A percentile compares a stretch with the other conserved stretches of the same genome.
Conservation (phyloP, 2,888 invertebrate species). For the Pecten maximus region DNA sequence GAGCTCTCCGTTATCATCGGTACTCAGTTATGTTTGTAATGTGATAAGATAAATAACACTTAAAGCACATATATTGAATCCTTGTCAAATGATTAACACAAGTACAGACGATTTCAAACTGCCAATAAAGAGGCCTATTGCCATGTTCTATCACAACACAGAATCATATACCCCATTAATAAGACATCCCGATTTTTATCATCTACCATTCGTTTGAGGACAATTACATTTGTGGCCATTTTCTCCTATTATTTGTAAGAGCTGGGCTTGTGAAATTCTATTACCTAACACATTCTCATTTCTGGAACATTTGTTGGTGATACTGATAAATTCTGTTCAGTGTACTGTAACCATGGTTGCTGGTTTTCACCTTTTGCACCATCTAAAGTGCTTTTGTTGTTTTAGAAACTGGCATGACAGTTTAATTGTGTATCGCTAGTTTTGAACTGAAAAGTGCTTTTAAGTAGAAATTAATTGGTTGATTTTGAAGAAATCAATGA, state of each 20-base stretch:
- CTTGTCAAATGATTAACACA: neutral
- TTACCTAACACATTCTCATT: slow-evolving; percentile 17
- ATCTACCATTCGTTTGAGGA: neutral
- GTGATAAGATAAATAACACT: neutral
- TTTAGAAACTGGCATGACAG: neutral
- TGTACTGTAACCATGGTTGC: neutral
- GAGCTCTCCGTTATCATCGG: neutral
- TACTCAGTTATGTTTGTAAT: neutral
- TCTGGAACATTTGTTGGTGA: neutral
- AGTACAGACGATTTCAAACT: neutral
- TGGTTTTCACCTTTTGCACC: neutral
- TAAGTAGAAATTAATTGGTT: neutral
- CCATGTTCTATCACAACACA: neutral
- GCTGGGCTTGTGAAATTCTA: slow-evolving; percentile 8
- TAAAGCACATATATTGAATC: neutral
- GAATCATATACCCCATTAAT: neutral
- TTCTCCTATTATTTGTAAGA: neutral
- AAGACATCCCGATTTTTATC: neutral
- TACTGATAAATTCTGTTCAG: neutral
- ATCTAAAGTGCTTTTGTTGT: neutral
- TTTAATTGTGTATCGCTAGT: too few relatives aligned
- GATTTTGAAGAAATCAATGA: neutral
- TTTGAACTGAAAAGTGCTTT: too few relatives aligned
- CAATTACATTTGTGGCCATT: neutral
- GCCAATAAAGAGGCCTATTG: neutral